Evolutionary conservation across 2,113 vertebrate species (phyloP).

Genomic region (Podilymbus podiceps): DNA sequence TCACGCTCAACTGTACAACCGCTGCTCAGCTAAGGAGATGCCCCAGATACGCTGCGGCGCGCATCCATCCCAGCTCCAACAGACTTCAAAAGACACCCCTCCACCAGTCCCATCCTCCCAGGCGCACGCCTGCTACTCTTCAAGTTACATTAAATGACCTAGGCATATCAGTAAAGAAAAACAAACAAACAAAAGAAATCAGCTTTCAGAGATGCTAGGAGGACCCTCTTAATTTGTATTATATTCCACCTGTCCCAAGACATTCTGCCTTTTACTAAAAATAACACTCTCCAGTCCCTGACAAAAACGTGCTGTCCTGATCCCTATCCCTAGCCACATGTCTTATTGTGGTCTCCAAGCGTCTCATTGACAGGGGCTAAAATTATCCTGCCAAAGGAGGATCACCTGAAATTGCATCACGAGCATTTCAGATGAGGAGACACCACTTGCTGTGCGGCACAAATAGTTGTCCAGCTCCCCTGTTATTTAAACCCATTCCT

Average conservation of each 20-base stretch:
- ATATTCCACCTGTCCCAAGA: too few species aligned
- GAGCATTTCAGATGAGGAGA: background rate
- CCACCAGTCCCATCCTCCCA: background rate
- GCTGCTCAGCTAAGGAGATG: background rate
- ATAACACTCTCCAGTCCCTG: background rate
- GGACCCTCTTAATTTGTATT: background rate
- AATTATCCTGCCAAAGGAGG: background rate
- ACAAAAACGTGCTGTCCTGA: background rate
- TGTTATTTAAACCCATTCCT: background rate
- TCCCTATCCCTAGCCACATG: background rate
- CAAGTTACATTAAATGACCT: background rate
- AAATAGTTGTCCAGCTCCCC: background rate
- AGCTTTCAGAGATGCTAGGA: background rate
- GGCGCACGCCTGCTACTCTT: background rate
- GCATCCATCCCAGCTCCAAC: background rate
- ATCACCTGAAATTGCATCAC: background rate
- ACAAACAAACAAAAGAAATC: background rate
- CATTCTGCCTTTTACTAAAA: background rate
- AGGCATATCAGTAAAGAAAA: background rate
- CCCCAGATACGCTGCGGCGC: accelerated
- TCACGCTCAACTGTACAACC: background rate
- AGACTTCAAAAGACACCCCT: background rate
- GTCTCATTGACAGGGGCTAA: background rate
- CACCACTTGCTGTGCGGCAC: background rate
- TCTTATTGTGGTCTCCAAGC: background rate